phyloP scores from a whole-genome alignment of 1,140 invertebrate species.

The Eubasilissa regina region DNA sequence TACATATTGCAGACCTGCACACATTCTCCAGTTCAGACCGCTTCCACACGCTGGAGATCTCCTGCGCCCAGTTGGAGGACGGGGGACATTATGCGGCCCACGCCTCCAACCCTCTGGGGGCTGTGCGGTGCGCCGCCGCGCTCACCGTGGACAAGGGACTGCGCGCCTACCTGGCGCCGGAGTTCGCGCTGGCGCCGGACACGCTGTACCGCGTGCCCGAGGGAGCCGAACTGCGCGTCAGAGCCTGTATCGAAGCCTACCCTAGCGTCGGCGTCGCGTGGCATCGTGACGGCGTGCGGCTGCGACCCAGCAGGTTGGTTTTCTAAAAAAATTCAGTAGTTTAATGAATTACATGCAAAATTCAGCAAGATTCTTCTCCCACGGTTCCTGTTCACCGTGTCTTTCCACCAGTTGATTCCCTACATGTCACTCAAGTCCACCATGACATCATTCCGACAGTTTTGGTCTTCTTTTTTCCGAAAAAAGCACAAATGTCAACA shows the following conservation, averaged over 20 bases:
- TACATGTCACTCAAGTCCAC: too few relatives aligned
- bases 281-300: constrained; percentile 80
- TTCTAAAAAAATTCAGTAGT: too few relatives aligned
- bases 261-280: constrained; percentile 86
- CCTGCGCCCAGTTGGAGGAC: constrained; percentile 82
- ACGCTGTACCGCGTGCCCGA: constrained; percentile 74
- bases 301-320: constrained; percentile 78
- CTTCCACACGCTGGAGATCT: constrained; percentile 90
- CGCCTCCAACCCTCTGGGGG: constrained; percentile 87
- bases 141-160: constrained; percentile 91
- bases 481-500: too few relatives aligned
- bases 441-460: too few relatives aligned
- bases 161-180: constrained; percentile 83
- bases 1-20: constrained; percentile 69
- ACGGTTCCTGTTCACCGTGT: too few relatives aligned
- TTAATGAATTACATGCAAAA: too few relatives aligned
- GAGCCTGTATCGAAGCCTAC: constrained; percentile 85
- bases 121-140: constrained; percentile 85
- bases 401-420: too few relatives aligned
- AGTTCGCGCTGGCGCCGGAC: constrained; percentile 81
- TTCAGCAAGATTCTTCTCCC: too few relatives aligned
- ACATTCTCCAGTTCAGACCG: constrained; percentile 79
- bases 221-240: constrained; percentile 79
- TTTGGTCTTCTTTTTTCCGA: too few relatives aligned
- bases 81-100: constrained; percentile 86